These are phyloP conservation scores for Meteorus sp. DNA, from an alignment of 1,140 invertebrate species.

Conservation along the genomic window DNA sequence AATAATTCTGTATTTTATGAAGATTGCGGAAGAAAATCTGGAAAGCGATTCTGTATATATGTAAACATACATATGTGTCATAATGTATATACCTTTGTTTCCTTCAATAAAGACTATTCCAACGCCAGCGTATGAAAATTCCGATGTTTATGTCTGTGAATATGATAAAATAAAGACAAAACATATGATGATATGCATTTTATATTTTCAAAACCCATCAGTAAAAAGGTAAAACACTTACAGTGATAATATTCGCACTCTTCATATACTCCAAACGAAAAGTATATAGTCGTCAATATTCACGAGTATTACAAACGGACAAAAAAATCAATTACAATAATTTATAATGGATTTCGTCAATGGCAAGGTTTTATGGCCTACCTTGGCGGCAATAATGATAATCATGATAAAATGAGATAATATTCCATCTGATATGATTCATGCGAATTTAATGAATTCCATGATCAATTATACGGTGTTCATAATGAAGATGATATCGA, in stretches of 20 bases:
- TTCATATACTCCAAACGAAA: neutral
- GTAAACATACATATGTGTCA: constrained; percentile 25
- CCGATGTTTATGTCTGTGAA: too few species aligned
- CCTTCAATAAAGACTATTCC: constrained; percentile 16
- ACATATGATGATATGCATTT: neutral
- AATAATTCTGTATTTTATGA: neutral
- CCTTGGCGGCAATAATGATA: constrained; percentile 39
- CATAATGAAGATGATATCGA: constrained; percentile 30
- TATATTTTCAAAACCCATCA: constrained; percentile 8
- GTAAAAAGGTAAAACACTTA: neutral
- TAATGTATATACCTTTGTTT: constrained; percentile 11
- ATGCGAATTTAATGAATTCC: too few species aligned
- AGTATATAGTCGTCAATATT: too few species aligned
- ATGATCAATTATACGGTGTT: too few species aligned
- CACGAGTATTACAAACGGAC: neutral
- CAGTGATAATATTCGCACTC: neutral
- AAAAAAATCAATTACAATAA: neutral
- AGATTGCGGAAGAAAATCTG: constrained; percentile 9
- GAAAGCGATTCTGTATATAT: constrained; percentile 21
- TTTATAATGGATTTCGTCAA: constrained; percentile 22
- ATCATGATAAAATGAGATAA: constrained; percentile 30
- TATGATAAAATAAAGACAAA: neutral
- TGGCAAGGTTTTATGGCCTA: constrained; percentile 55
- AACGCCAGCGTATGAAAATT: neutral
- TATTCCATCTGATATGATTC: constrained; percentile 32